A percentile compares a stretch with the other conserved stretches of the same genome.
These are phyloP conservation scores for Sinella curviseta DNA, from an alignment of 1,140 invertebrate genomes.

Conservation along the genomic window DNA sequence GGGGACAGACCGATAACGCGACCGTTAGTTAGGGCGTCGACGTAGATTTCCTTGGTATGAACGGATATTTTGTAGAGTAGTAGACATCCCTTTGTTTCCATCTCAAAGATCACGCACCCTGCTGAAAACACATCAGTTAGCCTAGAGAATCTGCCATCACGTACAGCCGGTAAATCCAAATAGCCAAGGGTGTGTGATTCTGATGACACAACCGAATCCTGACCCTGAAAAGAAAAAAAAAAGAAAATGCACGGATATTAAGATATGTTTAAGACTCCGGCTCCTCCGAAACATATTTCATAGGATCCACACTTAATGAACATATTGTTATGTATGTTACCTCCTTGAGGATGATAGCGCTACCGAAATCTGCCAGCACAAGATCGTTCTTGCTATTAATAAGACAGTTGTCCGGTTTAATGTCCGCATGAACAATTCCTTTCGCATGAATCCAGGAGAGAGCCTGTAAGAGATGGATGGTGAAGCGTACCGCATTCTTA, in stretches of 20 bases:
- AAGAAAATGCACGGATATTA: not conserved
- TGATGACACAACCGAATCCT: not conserved
- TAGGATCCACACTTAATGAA: not conserved
- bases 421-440: not conserved
- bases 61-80: not conserved
- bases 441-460: not conserved
- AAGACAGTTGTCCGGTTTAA: constrained; percentile 5
- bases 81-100: not conserved
- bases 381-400: not conserved
- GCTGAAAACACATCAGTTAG: not conserved
- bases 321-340: not conserved
- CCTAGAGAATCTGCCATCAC: not conserved
- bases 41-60: not conserved
- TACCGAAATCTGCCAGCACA: not conserved
- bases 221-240: not conserved
- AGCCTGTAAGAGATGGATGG: not conserved
- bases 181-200: not conserved
- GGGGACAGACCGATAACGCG: not conserved
- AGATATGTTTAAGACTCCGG: not conserved
- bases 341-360: not conserved
- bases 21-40: not conserved
- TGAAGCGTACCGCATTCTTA: not conserved
- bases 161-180: not conserved
- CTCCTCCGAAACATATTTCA: not conserved
- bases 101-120: not conserved